phyloP scores from a whole-genome alignment of 1,140 invertebrate genomes.

The Heliothis subflexa region DNA sequence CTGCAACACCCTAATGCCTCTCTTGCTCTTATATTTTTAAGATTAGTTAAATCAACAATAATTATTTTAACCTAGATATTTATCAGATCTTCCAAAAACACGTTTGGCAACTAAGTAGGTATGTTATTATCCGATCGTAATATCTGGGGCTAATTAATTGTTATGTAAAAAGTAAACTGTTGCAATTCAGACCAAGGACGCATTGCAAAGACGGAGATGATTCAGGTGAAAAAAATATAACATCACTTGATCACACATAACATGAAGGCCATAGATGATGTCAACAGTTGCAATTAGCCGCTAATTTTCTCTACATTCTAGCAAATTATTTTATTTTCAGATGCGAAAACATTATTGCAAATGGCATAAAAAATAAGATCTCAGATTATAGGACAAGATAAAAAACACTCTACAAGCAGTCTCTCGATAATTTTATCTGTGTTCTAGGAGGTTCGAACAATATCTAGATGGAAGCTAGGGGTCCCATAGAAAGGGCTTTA shows the following conservation, averaged over 20 bases:
- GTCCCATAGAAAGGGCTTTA: slow-evolving; percentile 12
- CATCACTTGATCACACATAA: slow-evolving; percentile 1
- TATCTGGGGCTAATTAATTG: background rate
- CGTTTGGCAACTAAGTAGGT: no score
- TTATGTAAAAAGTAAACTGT: background rate
- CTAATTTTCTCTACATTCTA: background rate
- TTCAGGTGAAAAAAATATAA: slow-evolving; percentile 15
- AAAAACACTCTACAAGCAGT: no score
- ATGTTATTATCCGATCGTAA: background rate
- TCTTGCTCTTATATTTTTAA: no score
- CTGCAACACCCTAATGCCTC: no score
- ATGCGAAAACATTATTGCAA: no score
- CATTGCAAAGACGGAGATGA: slow-evolving; percentile 9
- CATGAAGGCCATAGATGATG: background rate
- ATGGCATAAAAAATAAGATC: no score
- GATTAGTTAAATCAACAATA: no score
- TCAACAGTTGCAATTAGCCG: background rate
- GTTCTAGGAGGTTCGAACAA: no score
- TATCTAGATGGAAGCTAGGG: background rate
- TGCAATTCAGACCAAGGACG: background rate
- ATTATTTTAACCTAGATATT: no score
- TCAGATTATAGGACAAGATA: no score
- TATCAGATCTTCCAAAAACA: no score
- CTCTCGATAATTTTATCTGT: no score
- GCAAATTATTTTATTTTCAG: background rate